Evolutionary conservation across 1,140 invertebrate genomes (phyloP).

Genomic region (Triops cancriformis): DNA sequence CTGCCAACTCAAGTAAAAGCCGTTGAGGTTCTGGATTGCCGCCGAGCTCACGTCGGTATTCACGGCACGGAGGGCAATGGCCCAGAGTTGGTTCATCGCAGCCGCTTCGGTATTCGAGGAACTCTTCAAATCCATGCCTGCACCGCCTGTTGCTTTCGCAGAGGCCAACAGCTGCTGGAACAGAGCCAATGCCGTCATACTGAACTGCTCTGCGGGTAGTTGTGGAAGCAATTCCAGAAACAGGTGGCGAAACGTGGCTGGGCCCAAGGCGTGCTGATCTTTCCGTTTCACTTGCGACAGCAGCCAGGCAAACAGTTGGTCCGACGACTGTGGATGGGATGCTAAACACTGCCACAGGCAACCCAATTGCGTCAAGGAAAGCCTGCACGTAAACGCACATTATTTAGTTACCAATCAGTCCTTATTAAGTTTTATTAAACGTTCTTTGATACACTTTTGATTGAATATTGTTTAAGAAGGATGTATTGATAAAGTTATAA

Average conservation of each 20-base stretch:
- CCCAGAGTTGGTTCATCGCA: constrained; percentile 89
- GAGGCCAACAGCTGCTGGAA: constrained; percentile 85
- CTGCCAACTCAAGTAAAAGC: constrained; percentile 81
- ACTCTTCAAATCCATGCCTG: constrained; percentile 36
- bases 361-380: constrained; percentile 81
- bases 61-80: constrained; percentile 75
- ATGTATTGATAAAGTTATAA: too few species aligned
- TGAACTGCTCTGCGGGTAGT: constrained; percentile 74
- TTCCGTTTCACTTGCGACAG: constrained; percentile 58
- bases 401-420: too few species aligned
- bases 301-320: constrained; percentile 87
- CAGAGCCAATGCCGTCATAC: constrained; percentile 79
- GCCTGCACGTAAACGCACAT: constrained; percentile 43
- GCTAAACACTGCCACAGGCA: constrained; percentile 82
- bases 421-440: too few species aligned
- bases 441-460: too few species aligned
- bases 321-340: constrained; percentile 67
- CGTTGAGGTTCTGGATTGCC: constrained; percentile 85
- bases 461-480: too few species aligned
- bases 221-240: constrained; percentile 83
- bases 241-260: constrained; percentile 76
- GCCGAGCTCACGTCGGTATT: constrained; percentile 89
- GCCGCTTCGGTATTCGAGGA: constrained; percentile 44
- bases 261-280: constrained; percentile 79
- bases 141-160: constrained; percentile 53